These are phyloP conservation scores for Paramormyrops hopkinsi DNA, from an alignment of 2,797 vertebrate species.

Conservation along the genomic window DNA sequence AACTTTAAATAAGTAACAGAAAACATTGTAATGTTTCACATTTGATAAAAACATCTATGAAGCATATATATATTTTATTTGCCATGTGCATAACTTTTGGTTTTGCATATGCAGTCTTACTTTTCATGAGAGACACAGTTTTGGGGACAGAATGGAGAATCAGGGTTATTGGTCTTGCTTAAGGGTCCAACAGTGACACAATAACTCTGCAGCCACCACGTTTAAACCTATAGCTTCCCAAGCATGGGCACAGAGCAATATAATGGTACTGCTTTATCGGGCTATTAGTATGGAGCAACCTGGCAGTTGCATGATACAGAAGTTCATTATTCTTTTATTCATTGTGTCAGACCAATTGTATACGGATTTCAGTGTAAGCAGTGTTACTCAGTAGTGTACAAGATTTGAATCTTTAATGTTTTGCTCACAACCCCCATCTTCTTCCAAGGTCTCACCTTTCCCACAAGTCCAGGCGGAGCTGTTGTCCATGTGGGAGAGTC, in stretches of 20 bases:
- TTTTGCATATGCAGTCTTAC: not conserved
- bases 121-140: not conserved
- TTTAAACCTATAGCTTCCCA: not conserved
- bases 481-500: conserved; percentile 86
- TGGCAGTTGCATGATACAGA: not conserved
- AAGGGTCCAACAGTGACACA: not conserved
- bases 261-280: not conserved
- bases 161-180: not conserved
- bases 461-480: conserved; percentile 83
- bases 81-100: not conserved
- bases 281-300: not conserved
- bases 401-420: not conserved
- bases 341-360: not conserved
- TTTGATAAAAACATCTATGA: not conserved
- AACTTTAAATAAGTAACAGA: not conserved
- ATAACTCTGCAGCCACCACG: not conserved
- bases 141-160: not conserved
- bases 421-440: not conserved
- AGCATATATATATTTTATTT: not conserved
- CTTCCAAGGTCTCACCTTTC: conserved; percentile 68
- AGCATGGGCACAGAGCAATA: not conserved
- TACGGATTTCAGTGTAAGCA: not conserved
- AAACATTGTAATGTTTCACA: not conserved
- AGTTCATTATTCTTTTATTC: not conserved
- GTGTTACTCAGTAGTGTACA: conserved; percentile 1